Evolutionary conservation across 2,797 vertebrate species (phyloP).

Genomic region (Dendrocincla fuliginosa): DNA sequence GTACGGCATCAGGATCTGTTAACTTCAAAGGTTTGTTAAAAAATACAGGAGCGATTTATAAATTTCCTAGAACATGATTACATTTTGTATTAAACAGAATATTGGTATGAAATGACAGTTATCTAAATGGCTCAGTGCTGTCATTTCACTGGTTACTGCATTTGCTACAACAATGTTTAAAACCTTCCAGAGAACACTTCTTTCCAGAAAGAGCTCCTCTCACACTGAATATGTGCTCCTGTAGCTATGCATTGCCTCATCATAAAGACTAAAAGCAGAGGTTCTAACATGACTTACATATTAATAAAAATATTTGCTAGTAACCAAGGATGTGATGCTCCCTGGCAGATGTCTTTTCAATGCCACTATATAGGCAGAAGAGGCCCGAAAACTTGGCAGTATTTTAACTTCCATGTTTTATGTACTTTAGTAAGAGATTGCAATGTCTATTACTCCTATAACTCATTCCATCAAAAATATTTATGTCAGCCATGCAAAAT

Average conservation of each 20-base stretch:
- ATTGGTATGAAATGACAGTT: background rate
- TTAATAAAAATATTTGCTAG: slow-evolving; percentile 49
- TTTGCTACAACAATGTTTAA: background rate
- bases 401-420: slow-evolving; percentile 44
- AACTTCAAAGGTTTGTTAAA: background rate
- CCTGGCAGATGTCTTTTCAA: slow-evolving; percentile 22
- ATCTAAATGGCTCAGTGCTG: background rate
- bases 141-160: background rate
- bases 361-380: background rate
- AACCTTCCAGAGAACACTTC: background rate
- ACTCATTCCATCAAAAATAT: slow-evolving; percentile 54
- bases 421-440: slow-evolving; percentile 35
- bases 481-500: slow-evolving; percentile 29
- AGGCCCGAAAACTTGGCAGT: background rate
- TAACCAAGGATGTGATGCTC: background rate
- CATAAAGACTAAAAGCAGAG: slow-evolving; percentile 23
- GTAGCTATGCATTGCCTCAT: background rate
- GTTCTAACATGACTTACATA: slow-evolving; percentile 33
- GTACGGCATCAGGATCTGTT: background rate
- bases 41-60: background rate
- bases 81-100: background rate
- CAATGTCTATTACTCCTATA: slow-evolving; percentile 7
- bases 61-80: background rate
- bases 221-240: background rate
- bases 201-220: background rate